phyloP scores from a whole-genome alignment of 2,797 vertebrate genomes.

The Rachycentron canadum region DNA sequence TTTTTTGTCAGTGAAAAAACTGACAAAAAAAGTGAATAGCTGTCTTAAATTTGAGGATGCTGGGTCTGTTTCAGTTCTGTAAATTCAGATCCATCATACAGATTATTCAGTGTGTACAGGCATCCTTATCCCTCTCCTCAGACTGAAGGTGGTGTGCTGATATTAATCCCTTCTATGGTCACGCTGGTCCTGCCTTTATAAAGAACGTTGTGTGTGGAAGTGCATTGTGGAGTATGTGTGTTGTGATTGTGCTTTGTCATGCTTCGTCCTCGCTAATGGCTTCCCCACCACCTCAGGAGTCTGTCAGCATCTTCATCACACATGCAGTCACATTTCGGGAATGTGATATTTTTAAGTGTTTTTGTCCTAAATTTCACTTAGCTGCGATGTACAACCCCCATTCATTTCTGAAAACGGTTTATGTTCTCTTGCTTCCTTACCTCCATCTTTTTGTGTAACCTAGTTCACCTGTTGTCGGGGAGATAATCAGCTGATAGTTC shows the following conservation, averaged over 20 bases:
- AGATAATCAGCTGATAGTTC: constrained; percentile 36
- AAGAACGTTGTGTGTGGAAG: constrained; percentile 40
- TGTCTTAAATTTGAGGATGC: constrained; percentile 46
- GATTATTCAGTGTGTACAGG: constrained; percentile 39
- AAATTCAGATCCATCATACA: constrained; percentile 29
- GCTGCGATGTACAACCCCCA: neutral
- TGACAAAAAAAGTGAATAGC: constrained; percentile 21
- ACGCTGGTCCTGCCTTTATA: constrained; percentile 63
- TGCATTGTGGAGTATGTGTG: constrained; percentile 48
- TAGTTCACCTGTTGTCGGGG: constrained; percentile 21
- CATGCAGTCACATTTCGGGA: constrained; percentile 35
- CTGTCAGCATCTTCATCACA: constrained; percentile 38
- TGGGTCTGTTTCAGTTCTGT: constrained; percentile 47
- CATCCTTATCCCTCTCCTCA: constrained; percentile 13
- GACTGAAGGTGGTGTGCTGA: constrained; percentile 29
- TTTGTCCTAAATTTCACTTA: constrained; percentile 34
- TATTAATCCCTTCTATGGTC: constrained; percentile 44
- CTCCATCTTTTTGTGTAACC: constrained; percentile 5
- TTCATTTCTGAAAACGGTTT: constrained; percentile 32
- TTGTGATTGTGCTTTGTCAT: constrained; percentile 52
- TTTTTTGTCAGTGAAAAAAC: too few species aligned
- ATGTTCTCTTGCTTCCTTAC: constrained; percentile 7
- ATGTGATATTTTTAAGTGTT: constrained; percentile 22
- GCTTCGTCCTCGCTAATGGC: constrained; percentile 39
- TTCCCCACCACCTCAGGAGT: constrained; percentile 38